Evolutionary conservation across 2,888 invertebrate genomes (phyloP).

Genomic region (Agrenia bidenticulata): DNA sequence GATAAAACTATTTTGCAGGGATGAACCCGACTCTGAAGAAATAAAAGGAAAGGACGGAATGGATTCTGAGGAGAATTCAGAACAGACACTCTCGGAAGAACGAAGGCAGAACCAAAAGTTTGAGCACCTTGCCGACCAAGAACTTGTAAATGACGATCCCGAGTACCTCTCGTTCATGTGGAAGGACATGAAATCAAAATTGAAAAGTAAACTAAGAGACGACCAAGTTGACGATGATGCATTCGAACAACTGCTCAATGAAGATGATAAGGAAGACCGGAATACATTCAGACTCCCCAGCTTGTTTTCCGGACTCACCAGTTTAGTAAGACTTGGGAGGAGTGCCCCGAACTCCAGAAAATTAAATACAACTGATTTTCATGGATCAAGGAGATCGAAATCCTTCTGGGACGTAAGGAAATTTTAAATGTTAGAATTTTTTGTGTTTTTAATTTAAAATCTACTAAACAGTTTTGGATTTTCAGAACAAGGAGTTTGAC

Average conservation of each 20-base stretch:
- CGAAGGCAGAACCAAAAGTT: constrained; percentile 26
- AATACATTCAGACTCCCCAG: not conserved
- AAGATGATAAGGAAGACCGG: not conserved
- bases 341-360: constrained; percentile 14
- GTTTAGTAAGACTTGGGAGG: constrained; percentile 30
- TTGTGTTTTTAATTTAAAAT: not conserved
- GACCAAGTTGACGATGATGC: not conserved
- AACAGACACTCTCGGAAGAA: not conserved
- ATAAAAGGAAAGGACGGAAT: constrained; percentile 29
- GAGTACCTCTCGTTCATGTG: constrained; percentile 26
- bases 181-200: constrained; percentile 15
- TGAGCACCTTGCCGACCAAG: constrained; percentile 38
- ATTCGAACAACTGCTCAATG: not conserved
- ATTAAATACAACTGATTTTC: not conserved
- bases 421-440: not conserved
- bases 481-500: constrained; percentile 33
- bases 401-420: constrained; percentile 12
- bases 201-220: constrained; percentile 11
- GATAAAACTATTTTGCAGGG: too few relatives aligned
- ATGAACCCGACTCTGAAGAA: constrained; percentile 3
- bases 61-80: not conserved
- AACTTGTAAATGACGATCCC: constrained; percentile 34
- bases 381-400: not conserved
- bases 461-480: not conserved
- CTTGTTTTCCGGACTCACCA: constrained; percentile 30